Base-by-base conservation (phyloP, 2,888 invertebrate species). In the Zhuqinia jingwanae region DNA sequence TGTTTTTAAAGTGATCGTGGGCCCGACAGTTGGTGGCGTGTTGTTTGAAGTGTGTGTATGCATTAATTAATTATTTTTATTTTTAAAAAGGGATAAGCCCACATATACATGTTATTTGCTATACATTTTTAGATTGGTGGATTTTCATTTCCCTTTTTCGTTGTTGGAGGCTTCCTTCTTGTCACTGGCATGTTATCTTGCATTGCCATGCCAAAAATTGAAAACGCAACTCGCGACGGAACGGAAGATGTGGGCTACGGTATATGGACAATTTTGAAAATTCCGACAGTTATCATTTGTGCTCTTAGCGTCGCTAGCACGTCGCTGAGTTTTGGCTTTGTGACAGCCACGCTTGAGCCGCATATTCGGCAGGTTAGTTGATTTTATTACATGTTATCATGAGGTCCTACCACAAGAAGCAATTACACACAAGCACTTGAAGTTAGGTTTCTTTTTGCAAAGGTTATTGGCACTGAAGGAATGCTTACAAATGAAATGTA, bases 1-100 rank as follows among this genome's bases (percentile, higher is more conserved):
- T n/a, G n/a, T n/a, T n/a, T n/a, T n/a, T n/a, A n/a, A n/a, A n/a
- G n/a, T 63, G 1, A 36, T 63, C 27, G 63, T 27, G 11, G 97
- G 97, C 0, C 96, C 96, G 0, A 82, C 87, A 0, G 93, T 96
- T 0, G 94, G 95, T 89, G 97, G 96, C 0, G 94, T 96, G 58
- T 93, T 97, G 0, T 95, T 95, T 91, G 96, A 96, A 63, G 25
- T 63, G 10, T 63, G 53, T 53, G 17, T 17, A 20, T 53, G 2
- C 15, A 11, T 50, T 50, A 50, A 50, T 15, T 50, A 50, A 50
- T 50, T 50, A 50, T 77, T 85, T n/a, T n/a, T n/a, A n/a, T n/a
- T n/a, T n/a, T n/a, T n/a, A n/a, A n/a, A n/a, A n/a, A n/a, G n/a
- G n/a, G n/a, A n/a, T n/a, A n/a, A n/a, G n/a, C n/a, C n/a, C n/a